These are phyloP conservation scores for Megaceryle alcyon DNA, from an alignment of 2,797 vertebrate species.

Conservation along the genomic window DNA sequence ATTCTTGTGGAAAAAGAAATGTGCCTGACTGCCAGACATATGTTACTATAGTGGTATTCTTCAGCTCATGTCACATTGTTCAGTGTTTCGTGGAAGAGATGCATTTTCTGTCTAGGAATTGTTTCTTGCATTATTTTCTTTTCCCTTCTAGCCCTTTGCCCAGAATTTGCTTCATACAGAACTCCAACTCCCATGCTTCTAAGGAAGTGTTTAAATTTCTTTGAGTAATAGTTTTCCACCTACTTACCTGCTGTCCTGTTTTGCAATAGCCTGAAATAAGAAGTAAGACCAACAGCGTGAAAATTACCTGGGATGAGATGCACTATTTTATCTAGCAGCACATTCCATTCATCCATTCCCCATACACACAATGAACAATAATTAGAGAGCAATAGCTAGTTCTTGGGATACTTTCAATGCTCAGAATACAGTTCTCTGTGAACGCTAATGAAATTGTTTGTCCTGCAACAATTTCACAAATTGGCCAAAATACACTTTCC, in stretches of 20 bases:
- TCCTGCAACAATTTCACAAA: not conserved
- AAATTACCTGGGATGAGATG: slow-evolving; percentile 3
- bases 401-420: not conserved
- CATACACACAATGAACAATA: not conserved
- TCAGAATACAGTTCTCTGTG: not conserved
- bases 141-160: slow-evolving; percentile 6
- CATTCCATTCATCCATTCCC: not conserved
- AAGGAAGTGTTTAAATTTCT: slow-evolving; percentile 19
- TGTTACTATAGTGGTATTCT: not conserved
- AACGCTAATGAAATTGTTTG: not conserved
- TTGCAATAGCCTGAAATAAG: slow-evolving; percentile 15
- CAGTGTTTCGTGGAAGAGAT: not conserved
- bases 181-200: slow-evolving; percentile 40
- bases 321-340: not conserved
- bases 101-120: not conserved
- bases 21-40: not conserved
- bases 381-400: not conserved
- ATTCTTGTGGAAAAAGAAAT: not conserved
- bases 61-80: not conserved
- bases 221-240: slow-evolving; percentile 41
- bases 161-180: slow-evolving; percentile 32
- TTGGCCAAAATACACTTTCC: not conserved
- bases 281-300: slow-evolving; percentile 5
- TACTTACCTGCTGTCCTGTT: slow-evolving; percentile 9
- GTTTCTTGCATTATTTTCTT: not conserved